Base-by-base conservation (phyloP, 2,888 invertebrate genomes). In the Leuctra nigra region DNA sequence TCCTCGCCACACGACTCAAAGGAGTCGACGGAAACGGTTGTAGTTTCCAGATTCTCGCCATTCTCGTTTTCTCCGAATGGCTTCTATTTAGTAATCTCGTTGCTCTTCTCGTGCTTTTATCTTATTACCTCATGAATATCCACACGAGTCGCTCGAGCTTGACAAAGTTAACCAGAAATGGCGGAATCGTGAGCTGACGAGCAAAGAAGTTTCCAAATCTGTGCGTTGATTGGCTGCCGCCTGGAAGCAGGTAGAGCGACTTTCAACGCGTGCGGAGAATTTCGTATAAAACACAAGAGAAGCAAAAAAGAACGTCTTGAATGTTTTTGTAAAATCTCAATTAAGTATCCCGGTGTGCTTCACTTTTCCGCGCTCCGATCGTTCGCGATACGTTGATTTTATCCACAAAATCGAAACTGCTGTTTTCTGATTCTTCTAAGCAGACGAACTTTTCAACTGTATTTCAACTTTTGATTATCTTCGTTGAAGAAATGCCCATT, bases 81-180 rank as follows among this genome's bases (percentile, higher is more conserved):
- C 35, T 35, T 35, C 50, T 50, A 16, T 35, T 50, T 35, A 50
- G 50, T 50, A 50, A 50, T 50, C 50, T 35, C 33, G 44, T 44
- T 44, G 44, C 29, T 48, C 48, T 48, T 48, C 48, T 6, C 29
- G 33, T 4, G 39, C 53, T 48, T 46, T 55, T 47, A 39, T 55
- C 57, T 57, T 55, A 48, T 59, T 59, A 55, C 57, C 35, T 55
- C 59, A 59, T 59, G 59, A 57, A 59, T 59, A 59, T 41, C 52
- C 59, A 57, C 35, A 20, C 29, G 11, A 25, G 16, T 33, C 7
- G 35, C 36, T 22, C 55, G 53, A 57, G 57, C 33, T 36, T 55
- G 55, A 58, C 58, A 52, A 58, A 58, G 55, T 55, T 58, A 54
- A 48, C 54, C 54, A 38, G 18, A 13, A 39, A 39, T 29, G 29